Conservation (phyloP, 2,888 invertebrate species). For the Pseudanteris insignis region DNA sequence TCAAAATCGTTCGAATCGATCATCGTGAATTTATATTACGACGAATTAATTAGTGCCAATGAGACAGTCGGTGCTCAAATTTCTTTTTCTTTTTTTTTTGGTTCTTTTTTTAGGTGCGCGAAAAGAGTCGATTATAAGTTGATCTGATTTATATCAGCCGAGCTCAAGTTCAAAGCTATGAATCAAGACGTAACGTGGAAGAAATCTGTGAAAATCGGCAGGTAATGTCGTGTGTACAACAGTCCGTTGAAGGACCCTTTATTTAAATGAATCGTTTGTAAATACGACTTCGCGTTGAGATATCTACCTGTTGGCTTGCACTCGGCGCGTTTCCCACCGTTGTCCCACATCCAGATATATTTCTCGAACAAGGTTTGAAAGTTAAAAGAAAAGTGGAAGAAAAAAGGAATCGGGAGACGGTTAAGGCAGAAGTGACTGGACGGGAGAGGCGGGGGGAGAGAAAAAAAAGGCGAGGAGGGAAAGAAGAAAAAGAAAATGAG, state of each 20-base stretch:
- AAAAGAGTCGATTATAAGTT: too few species aligned
- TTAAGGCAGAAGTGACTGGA: conserved; percentile 41
- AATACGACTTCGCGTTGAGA: conserved; percentile 49
- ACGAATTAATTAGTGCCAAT: too few species aligned
- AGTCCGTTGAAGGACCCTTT: conserved; percentile 52
- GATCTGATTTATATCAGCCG: too few species aligned
- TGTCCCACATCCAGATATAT: conserved; percentile 41
- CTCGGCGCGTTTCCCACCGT: conserved; percentile 39
- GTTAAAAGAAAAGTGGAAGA: conserved; percentile 31
- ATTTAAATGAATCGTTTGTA: conserved; percentile 59
- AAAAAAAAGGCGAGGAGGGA: too few species aligned
- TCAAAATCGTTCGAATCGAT: too few species aligned
- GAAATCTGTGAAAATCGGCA: conserved; percentile 33
- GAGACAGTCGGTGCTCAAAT: too few species aligned
- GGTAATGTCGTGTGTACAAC: conserved; percentile 41
- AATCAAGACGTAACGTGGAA: conserved; percentile 13
- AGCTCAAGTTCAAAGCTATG: conserved; percentile 1
- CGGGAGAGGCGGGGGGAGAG: conserved; percentile 10
- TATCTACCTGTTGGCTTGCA: conserved; percentile 43
- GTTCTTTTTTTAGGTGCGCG: too few species aligned
- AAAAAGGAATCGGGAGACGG: conserved; percentile 37
- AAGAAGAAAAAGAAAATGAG: conserved; percentile 10
- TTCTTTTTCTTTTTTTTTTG: too few species aligned
- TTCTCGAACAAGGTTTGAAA: conserved; percentile 38
- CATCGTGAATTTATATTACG: too few species aligned